Evolutionary conservation across 2,888 invertebrate genomes (phyloP), one percentile per base, ranked within the genome.

Genomic region (Flabesymbios commensalis): DNA sequence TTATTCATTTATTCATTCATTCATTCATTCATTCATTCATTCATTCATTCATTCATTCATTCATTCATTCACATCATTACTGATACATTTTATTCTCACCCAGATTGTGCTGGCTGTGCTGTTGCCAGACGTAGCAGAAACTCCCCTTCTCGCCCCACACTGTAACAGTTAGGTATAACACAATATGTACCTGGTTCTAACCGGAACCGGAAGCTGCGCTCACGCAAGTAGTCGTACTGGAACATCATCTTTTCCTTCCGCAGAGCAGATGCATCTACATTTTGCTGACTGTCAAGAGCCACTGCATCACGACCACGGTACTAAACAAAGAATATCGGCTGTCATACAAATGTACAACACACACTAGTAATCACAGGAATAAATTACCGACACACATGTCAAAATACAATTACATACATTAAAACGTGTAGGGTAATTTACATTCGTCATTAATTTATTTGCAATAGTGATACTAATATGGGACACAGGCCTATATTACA

Each of bases 91-190:
- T 4, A 19, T 19, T 43, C 75, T 69, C 67, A 78, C 78, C 73
- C 72, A 42, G 75, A 73, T 17, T 72, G 68, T 3, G 68, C 69
- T 17, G 67, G 67, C 45, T 79, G 90, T 84, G 97, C 96, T 24
- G 95, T 93, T 88, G 94, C 98, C 61, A 97, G 90, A 73, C 98
- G 86, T 57, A 99, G 86, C 72, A 98, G 85, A 82, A 97, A 99
- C 82, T 97, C 95, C 22, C 94, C 96, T 77, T 97, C 95, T 77
- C 95, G 92, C 70, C 94, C 90, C 0, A 95, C 92, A 65, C 96
- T 93, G 83, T 94, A 98, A 0, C 97, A 96, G 57, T 94, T 94
- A 2, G 98, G 97, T 57, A 98, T 89, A 74, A 99, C 92, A 74
- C 94, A 91, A 84, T 98, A 98, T 24, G 89, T 88, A 31, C 98